Conservation (phyloP, 2,888 invertebrate genomes). For the Drosophila algonquin region DNA sequence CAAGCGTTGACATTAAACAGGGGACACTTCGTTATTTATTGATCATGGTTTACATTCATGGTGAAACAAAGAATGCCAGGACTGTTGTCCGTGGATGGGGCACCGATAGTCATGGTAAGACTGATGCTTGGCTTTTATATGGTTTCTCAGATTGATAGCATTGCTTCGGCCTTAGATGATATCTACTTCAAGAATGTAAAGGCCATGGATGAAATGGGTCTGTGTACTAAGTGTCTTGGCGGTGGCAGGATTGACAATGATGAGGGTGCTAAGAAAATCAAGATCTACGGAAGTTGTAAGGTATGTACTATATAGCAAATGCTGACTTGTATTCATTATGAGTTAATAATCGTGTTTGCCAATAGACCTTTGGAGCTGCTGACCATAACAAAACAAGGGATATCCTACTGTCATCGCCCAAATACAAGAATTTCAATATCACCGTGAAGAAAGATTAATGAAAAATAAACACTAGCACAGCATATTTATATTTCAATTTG, state of each 20-base stretch:
- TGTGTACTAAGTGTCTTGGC: constrained; percentile 52
- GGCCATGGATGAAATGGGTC: constrained; percentile 14
- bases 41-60: constrained; percentile 52
- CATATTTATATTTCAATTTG: no score
- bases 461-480: no score
- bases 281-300: constrained; percentile 42
- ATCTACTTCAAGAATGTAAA: constrained; percentile 30
- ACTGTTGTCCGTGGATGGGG: constrained; percentile 49
- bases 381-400: constrained; percentile 49
- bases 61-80: constrained; percentile 33
- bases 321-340: not conserved
- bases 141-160: not conserved
- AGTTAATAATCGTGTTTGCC: no score
- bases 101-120: constrained; percentile 46
- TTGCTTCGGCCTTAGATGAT: constrained; percentile 11
- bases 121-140: no score
- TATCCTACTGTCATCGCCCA: constrained; percentile 26
- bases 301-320: constrained; percentile 27
- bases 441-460: constrained; percentile 9
- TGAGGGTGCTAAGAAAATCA: constrained; percentile 5
- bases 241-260: constrained; percentile 52
- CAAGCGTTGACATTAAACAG: constrained; percentile 21
- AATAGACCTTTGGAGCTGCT: constrained; percentile 56
- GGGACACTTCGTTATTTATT: constrained; percentile 51
- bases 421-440: constrained; percentile 40